Conservation (phyloP, 2,113 vertebrate genomes). For the Barnardius zonarius region DNA sequence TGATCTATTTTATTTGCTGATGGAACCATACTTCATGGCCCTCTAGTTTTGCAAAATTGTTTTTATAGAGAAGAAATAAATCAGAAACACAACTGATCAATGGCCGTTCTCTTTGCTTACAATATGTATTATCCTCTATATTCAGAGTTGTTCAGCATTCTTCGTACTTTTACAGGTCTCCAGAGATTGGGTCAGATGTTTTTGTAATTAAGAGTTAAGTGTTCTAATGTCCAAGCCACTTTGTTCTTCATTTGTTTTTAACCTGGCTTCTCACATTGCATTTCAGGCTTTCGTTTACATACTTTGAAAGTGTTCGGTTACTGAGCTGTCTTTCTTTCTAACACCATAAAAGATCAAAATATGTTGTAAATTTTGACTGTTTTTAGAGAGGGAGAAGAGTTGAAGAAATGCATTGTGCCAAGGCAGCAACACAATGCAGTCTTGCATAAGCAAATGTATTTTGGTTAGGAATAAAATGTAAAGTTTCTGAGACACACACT, state of each 20-base stretch:
- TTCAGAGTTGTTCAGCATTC: neutral
- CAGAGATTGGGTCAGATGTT: neutral
- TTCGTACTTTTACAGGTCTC: neutral
- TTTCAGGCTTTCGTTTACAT: neutral
- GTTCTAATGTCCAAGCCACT: neutral
- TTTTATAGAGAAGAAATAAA: neutral
- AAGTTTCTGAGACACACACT: neutral
- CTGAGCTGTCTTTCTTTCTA: neutral
- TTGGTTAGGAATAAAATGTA: neutral
- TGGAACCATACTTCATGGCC: neutral
- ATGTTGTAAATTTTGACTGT: neutral
- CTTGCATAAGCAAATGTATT: neutral
- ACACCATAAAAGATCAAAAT: neutral
- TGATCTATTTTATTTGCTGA: neutral
- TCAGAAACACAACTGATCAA: neutral
- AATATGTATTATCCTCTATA: neutral
- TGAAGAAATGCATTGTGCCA: neutral
- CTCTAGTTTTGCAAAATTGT: neutral
- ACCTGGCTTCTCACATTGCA: neutral
- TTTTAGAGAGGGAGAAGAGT: neutral
- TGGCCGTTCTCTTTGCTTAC: neutral
- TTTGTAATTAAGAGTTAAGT: neutral
- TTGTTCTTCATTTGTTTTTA: neutral
- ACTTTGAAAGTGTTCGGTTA: neutral
- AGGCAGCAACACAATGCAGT: neutral